phyloP scores from a whole-genome alignment of 1,140 invertebrate genomes.

The Drosophila setifemur region DNA sequence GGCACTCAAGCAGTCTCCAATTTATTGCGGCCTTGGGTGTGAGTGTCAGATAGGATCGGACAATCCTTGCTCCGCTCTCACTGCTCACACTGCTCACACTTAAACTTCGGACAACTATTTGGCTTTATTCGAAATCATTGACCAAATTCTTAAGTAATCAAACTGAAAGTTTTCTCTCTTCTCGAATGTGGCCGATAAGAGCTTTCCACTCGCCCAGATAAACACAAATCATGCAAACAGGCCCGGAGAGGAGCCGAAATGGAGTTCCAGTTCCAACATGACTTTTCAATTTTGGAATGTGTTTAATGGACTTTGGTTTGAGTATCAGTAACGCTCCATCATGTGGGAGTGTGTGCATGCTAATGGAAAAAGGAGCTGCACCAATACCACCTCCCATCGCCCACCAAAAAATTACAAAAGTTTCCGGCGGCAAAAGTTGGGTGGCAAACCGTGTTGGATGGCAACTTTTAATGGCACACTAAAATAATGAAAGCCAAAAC shows the following conservation, averaged over 20 bases:
- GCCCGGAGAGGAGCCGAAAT: constrained; percentile 5
- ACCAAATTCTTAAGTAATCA: constrained; percentile 62
- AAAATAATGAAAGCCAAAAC: constrained; percentile 40
- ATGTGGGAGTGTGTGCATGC: constrained; percentile 18
- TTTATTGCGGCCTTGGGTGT: constrained; percentile 39
- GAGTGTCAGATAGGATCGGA: constrained; percentile 8
- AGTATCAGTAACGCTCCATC: constrained; percentile 8
- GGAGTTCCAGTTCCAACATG: constrained; percentile 53
- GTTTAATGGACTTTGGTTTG: constrained; percentile 61
- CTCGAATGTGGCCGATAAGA: constrained; percentile 46
- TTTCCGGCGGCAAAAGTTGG: constrained; percentile 20
- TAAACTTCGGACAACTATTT: constrained; percentile 40
- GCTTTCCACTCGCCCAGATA: constrained; percentile 68
- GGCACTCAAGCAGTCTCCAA: constrained; percentile 24
- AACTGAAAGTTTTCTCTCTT: constrained; percentile 48
- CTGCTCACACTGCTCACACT: too few relatives aligned
- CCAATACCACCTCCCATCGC: not conserved
- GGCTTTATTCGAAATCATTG: constrained; percentile 46
- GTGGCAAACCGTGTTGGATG: constrained; percentile 1
- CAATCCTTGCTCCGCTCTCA: constrained; percentile 21
- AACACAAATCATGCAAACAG: constrained; percentile 75
- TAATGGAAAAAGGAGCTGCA: constrained; percentile 26
- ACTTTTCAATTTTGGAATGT: constrained; percentile 74
- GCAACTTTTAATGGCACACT: constrained; percentile 38
- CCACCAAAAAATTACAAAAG: constrained; percentile 17